These are phyloP conservation scores for Ceratotherium simum DNA, from an alignment of 2,113 vertebrate genomes.

Conservation along the genomic window DNA sequence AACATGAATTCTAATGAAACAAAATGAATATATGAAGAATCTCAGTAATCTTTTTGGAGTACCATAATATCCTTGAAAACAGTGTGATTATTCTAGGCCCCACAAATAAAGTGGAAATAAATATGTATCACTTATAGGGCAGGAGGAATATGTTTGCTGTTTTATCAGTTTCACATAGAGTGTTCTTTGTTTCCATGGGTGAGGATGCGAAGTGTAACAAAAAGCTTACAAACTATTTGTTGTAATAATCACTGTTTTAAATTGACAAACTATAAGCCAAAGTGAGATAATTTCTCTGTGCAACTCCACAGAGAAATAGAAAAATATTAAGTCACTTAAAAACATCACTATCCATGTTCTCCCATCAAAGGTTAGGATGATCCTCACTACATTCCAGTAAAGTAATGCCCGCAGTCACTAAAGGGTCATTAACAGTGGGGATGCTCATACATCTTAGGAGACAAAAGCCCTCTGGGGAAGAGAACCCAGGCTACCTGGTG, in stretches of 20 bases:
- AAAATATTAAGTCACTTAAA: slow-evolving; percentile 69
- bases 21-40: slow-evolving; percentile 58
- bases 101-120: slow-evolving; percentile 1
- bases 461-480: not conserved
- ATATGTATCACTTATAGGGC: not conserved
- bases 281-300: not conserved
- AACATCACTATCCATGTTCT: slow-evolving; percentile 61
- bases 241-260: not conserved
- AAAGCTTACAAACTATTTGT: not conserved
- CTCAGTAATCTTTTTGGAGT: not conserved
- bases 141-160: not conserved
- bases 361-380: slow-evolving; percentile 52
- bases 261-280: not conserved
- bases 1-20: not conserved
- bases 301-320: not conserved
- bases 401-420: slow-evolving; percentile 44
- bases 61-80: not conserved
- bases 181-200: not conserved
- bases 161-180: not conserved
- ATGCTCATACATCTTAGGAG: not conserved
- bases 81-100: not conserved
- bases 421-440: not conserved
- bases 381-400: slow-evolving; percentile 29
- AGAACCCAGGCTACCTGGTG: not conserved
- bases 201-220: not conserved